Evolutionary conservation across 2,888 invertebrate genomes (phyloP), one percentile per base, ranked within the genome.

Genomic region (Drosophila niveifrons): DNA sequence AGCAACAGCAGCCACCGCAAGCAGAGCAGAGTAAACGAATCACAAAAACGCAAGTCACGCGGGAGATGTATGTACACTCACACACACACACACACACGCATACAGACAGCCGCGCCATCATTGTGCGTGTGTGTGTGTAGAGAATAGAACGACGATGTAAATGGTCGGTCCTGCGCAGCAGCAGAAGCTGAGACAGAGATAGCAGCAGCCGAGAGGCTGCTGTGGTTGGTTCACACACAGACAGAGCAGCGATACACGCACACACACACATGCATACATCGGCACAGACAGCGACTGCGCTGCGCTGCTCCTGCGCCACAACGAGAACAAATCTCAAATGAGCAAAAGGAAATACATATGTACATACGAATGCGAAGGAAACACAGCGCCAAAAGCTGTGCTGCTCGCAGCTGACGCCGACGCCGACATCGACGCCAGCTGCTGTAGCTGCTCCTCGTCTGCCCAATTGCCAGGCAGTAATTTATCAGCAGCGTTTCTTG

Each of bases 41-140:
- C 83, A 84, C 88, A 84, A 78, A 85, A 84, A 84, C 89, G 88
- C 83, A 89, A 89, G 83, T 87, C 82, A 82, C 71, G 77, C 80
- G 63, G 71, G 18, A 72, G 72, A 68, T 66, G 65, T 72, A 44
- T 28, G 50, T 53, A 50, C 23, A 67, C 13, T 75, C 41, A 76
- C 52, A 67, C 29, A 55, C 4, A 8, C 10, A 9, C 39, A 41
- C 10, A 31, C 36, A 47, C 17, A 17, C 23, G 17, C 29, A 52
- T 10, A 13, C 29, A 44, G n/a, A 23, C 39, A 72, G 23, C 1
- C 23, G 23, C 23, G 23, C 23, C 23, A 23, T 23, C 23, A 23
- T 23, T 23, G 23, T 4, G 4, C 23, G 4, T 23, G 23, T 23
- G 23, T 4, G 23, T 23, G 23, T 23, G 23, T 23, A 23, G n/a